Evolutionary conservation across 53 echinoderm and acorn worm species (phyloP).

Genomic region (Apostichopus leukothele): DNA sequence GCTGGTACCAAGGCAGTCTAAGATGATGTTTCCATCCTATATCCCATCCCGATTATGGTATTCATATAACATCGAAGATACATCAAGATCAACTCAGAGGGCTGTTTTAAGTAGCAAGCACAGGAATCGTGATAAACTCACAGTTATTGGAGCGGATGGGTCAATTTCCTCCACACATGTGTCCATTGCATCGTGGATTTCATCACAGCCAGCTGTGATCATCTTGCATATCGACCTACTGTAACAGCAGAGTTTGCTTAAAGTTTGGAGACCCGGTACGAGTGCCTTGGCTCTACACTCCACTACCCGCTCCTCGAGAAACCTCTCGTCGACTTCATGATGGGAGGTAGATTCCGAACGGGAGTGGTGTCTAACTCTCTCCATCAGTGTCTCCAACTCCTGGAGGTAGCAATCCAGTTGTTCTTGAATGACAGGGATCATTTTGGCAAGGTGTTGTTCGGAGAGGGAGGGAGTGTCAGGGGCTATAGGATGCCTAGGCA

Average conservation of each 20-base stretch:
- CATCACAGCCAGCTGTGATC: constrained; percentile 1
- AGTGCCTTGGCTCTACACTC: constrained; percentile 41
- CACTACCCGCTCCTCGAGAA: constrained; percentile 23
- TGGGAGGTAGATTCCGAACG: constrained; percentile 45
- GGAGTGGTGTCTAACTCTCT: constrained; percentile 10
- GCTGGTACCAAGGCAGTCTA: no score
- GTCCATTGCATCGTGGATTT: constrained; percentile 42
- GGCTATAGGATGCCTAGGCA: background rate
- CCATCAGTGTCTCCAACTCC: constrained; percentile 15
- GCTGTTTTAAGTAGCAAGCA: no score
- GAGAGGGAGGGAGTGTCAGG: background rate
- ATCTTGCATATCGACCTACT: background rate
- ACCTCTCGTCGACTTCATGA: constrained; percentile 17
- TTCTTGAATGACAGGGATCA: constrained; percentile 8
- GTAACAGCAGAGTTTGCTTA: background rate
- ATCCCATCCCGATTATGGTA: no score
- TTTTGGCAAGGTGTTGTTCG: background rate
- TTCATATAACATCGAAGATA: no score
- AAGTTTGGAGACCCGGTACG: constrained; percentile 19
- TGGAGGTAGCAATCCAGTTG: constrained; percentile 1
- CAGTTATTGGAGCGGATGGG: constrained; percentile 91
- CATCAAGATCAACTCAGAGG: no score
- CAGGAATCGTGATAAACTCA: background rate
- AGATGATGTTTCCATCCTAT: no score
- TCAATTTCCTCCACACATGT: constrained; percentile 79